Base-by-base conservation (phyloP, 2,797 vertebrate species). In the Hirundo rustica region DNA sequence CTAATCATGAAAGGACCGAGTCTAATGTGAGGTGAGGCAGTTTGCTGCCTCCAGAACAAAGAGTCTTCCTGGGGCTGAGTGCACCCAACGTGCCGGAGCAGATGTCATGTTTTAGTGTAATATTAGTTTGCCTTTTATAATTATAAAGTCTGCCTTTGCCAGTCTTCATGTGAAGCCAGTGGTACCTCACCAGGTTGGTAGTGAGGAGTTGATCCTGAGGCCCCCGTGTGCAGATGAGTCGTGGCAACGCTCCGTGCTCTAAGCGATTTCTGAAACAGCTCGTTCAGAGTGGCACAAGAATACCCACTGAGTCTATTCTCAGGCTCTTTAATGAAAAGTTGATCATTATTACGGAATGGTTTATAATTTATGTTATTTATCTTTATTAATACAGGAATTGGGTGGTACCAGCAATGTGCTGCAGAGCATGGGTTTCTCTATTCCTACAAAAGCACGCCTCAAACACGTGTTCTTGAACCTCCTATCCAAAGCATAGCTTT, bases 41-140 rank as follows among this genome's bases (percentile, higher is more conserved):
- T 58, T 61, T 40, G 29, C 83, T 58, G 5, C 50, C 55, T 73
- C 27, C 25, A 5, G 54, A 85, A 26, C 27, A 4, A 25, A 14
- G 42, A 2, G 1, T 42, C 50, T 70, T 45, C 34, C 79, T n/a
- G 34, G 47, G 54, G 16, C 4, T 0, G 0, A 38, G 26, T 10
- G 3, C 30, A 8, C 26, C 8, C 25, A 11, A 13, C 1, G 0
- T 60, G 65, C 72, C 70, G 5, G 13, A 84, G 74, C 58, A 71
- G 61, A 92, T 61, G 44, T 44, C 20, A 7, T 34, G 18, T 36
- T 83, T 61, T 5, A 8, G 9, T 42, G 11, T 27, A 18, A 22
- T 23, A 18, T 4, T 20, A 18, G 11, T 79, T 65, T 70, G 9
- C 16, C 42, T 76, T 82, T 38, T 73, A 13, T 47, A 36, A 73